Evolutionary conservation across 2,888 invertebrate species (phyloP).

Genomic region (Liopterus haemorrhoidalis): DNA sequence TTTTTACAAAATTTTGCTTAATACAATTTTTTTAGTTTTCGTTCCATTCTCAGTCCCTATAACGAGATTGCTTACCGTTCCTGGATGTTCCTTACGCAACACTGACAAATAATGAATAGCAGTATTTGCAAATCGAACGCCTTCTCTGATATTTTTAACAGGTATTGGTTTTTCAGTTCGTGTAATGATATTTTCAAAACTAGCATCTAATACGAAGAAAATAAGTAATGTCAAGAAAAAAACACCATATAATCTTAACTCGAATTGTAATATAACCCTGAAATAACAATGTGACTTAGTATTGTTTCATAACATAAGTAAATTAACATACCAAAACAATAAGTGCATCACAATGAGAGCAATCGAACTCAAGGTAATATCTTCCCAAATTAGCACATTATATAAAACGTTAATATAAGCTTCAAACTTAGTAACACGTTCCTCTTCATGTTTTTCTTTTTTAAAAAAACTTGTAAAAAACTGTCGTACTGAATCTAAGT

Average conservation of each 20-base stretch:
- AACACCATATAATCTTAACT: constrained; percentile 45
- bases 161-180: constrained; percentile 27
- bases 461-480: constrained; percentile 18
- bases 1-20: too few relatives aligned
- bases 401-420: constrained; percentile 37
- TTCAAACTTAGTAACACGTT: constrained; percentile 35
- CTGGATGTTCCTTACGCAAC: constrained; percentile 42
- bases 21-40: too few relatives aligned
- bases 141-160: constrained; percentile 32
- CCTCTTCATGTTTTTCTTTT: constrained; percentile 25
- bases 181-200: constrained; percentile 31
- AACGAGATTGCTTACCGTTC: constrained; percentile 40
- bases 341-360: constrained; percentile 41
- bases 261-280: constrained; percentile 43
- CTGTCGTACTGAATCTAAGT: constrained; percentile 16
- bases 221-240: constrained; percentile 40
- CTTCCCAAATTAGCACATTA: constrained; percentile 43
- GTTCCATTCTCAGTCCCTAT: too few relatives aligned
- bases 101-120: constrained; percentile 33
- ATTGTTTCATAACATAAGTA: too few relatives aligned
- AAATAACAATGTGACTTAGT: too few relatives aligned
- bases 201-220: constrained; percentile 39
- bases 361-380: constrained; percentile 39
- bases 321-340: constrained; percentile 43
- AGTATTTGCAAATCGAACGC: constrained; percentile 29